Percentiles rank a stretch among this genome's conserved stretches.
Conservation (phyloP, 2,888 invertebrate species). For the Odontocerum albicorne region DNA sequence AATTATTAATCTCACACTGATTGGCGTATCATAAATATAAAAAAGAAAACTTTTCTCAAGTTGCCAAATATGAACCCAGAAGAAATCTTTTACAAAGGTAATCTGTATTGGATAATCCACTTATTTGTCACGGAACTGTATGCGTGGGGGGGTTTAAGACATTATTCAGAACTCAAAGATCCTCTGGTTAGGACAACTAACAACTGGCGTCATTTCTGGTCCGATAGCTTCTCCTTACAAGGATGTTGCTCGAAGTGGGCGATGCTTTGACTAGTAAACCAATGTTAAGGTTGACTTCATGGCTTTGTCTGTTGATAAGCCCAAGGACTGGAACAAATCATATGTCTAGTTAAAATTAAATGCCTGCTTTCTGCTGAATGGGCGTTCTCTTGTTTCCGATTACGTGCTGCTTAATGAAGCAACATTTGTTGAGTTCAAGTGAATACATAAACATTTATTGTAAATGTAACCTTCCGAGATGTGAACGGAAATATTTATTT, state of each 20-base stretch:
- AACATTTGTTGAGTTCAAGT: too few relatives aligned
- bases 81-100: too few relatives aligned
- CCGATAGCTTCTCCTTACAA: constrained; percentile 26
- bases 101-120: constrained; percentile 1
- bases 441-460: too few relatives aligned
- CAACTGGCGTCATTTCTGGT: constrained; percentile 22
- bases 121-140: constrained; percentile 14
- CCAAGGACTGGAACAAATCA: constrained; percentile 9
- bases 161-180: constrained; percentile 1
- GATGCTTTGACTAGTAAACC: constrained; percentile 11
- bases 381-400: neutral
- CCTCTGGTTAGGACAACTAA: constrained; percentile 9
- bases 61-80: too few relatives aligned
- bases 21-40: too few relatives aligned
- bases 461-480: too few relatives aligned
- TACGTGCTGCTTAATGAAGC: too few relatives aligned
- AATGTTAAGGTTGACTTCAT: constrained; percentile 21
- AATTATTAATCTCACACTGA: too few relatives aligned
- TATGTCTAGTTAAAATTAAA: constrained; percentile 2
- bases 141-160: neutral
- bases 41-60: too few relatives aligned
- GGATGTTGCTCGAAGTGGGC: constrained; percentile 19
- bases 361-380: too few relatives aligned
- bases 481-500: too few relatives aligned
- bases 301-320: neutral